Evolutionary conservation across 2,113 vertebrate genomes (phyloP).

Genomic region (Petrocephalus zakoni): DNA sequence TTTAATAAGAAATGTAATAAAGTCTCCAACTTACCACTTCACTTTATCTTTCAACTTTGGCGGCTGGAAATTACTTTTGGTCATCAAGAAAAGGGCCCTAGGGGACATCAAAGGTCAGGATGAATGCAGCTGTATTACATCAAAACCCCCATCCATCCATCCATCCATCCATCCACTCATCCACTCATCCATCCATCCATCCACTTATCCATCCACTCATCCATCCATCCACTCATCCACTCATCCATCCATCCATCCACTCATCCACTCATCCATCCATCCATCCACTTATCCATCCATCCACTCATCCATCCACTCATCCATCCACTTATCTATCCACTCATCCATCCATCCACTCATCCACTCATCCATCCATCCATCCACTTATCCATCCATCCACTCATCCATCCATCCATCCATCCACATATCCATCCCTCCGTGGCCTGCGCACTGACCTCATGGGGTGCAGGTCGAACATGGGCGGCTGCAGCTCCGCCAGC

Average conservation of each 20-base stretch:
- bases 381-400: too few relatives aligned
- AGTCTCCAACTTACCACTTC: constrained; percentile 73
- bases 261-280: too few relatives aligned
- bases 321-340: too few relatives aligned
- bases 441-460: constrained; percentile 76
- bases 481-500: constrained; percentile 91
- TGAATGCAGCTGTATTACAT: not conserved
- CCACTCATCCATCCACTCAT: too few relatives aligned
- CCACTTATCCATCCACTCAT: too few relatives aligned
- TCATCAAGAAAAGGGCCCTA: constrained; percentile 98
- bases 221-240: too few relatives aligned
- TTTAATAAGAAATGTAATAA: not conserved
- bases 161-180: not conserved
- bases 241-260: too few relatives aligned
- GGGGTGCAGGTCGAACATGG: constrained; percentile 96
- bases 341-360: too few relatives aligned
- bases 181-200: not conserved
- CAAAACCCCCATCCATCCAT: not conserved
- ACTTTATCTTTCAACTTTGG: constrained; percentile 97
- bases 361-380: too few relatives aligned
- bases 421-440: too few relatives aligned
- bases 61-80: constrained; percentile 97
- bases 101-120: constrained; percentile 22
- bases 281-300: too few relatives aligned
- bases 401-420: too few relatives aligned